Evolutionary conservation across 1,140 invertebrate species (phyloP).

Genomic region (Nylanderia fulva): DNA sequence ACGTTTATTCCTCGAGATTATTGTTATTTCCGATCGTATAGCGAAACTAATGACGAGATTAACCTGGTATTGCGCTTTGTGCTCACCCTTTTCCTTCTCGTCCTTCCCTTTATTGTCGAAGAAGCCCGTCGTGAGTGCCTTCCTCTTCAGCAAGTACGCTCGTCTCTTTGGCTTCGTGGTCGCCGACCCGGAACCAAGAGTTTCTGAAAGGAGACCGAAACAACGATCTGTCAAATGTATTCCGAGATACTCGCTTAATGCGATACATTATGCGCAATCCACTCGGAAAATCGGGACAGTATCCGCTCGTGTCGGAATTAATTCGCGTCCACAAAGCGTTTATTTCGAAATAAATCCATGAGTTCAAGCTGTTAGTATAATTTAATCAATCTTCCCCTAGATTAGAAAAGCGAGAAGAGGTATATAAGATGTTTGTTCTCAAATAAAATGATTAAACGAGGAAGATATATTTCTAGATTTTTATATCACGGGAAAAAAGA

Average conservation of each 20-base stretch:
- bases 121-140: slow-evolving; percentile 93
- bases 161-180: slow-evolving; percentile 90
- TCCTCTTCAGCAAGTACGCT: slow-evolving; percentile 92
- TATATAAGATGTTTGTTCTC: too few species aligned
- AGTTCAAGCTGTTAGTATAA: not conserved
- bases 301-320: not conserved
- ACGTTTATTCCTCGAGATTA: not conserved
- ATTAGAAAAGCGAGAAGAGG: too few species aligned
- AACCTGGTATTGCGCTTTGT: not conserved
- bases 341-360: not conserved
- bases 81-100: slow-evolving; percentile 90
- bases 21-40: not conserved
- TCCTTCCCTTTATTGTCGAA: slow-evolving; percentile 91
- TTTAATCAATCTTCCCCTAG: not conserved
- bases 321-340: not conserved
- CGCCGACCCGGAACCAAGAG: slow-evolving; percentile 79
- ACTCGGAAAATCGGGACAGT: slow-evolving; percentile 19
- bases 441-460: not conserved
- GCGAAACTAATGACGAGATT: not conserved
- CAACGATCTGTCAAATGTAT: slow-evolving; percentile 18
- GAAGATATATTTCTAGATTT: not conserved
- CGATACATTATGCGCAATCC: slow-evolving; percentile 35
- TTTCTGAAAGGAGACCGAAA: slow-evolving; percentile 81
- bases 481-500: too few species aligned
- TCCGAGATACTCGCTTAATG: not conserved